These are phyloP conservation scores for Pontoporia blainvillei DNA, from an alignment of 2,113 vertebrate genomes.

Conservation along the genomic window DNA sequence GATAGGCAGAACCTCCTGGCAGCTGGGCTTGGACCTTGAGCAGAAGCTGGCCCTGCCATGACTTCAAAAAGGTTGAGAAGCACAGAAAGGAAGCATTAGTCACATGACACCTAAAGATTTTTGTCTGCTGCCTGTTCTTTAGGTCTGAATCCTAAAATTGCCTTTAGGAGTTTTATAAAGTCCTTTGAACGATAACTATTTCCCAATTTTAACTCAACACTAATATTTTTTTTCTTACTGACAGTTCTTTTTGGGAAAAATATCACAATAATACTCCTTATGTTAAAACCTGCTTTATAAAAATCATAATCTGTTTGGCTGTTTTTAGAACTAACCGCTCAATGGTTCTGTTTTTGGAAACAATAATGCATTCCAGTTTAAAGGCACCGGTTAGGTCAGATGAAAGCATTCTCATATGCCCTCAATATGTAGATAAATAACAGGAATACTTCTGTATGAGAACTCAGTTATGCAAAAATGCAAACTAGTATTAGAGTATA, in stretches of 20 bases:
- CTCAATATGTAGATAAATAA: not conserved
- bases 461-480: slow-evolving; percentile 6
- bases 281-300: not conserved
- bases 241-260: not conserved
- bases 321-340: not conserved
- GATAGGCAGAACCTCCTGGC: not conserved
- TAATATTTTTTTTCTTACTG: not conserved
- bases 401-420: not conserved
- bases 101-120: not conserved
- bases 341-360: not conserved
- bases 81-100: not conserved
- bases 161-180: not conserved
- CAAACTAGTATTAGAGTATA: not conserved
- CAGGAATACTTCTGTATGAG: not conserved
- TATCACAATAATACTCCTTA: not conserved
- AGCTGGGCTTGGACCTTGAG: not conserved
- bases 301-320: not conserved
- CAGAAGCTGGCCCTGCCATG: not conserved
- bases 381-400: not conserved
- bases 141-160: not conserved
- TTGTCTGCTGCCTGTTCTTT: not conserved
- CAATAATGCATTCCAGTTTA: not conserved
- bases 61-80: not conserved
- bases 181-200: not conserved
- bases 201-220: not conserved